Conservation (phyloP, 2,888 invertebrate genomes). For the Chymomyza caudatula region DNA sequence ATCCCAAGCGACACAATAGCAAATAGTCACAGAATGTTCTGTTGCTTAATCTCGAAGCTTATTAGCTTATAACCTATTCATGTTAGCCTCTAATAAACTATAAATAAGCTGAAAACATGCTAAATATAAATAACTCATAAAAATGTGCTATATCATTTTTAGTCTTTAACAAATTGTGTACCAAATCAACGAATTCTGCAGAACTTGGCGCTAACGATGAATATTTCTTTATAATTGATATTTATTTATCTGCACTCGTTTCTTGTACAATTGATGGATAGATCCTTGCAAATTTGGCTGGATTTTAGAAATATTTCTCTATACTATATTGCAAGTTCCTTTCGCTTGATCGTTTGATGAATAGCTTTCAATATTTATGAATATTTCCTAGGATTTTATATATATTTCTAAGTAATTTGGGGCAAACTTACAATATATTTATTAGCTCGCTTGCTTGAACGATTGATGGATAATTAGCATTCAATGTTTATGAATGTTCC, state of each 20-base stretch:
- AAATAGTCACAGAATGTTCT: too few species aligned
- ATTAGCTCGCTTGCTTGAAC: neutral
- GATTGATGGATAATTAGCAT: neutral
- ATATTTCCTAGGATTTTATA: neutral
- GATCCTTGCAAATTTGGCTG: neutral
- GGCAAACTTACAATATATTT: neutral
- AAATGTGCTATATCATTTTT: neutral
- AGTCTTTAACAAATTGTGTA: too few species aligned
- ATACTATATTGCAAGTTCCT: too few species aligned
- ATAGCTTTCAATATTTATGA: neutral
- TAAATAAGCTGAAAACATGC: neutral
- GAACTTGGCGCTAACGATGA: neutral
- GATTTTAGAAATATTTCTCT: neutral
- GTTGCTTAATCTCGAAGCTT: too few species aligned
- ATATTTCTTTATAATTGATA: neutral
- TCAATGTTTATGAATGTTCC: neutral
- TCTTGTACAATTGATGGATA: neutral
- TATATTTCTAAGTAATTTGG: neutral
- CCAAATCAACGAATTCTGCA: neutral
- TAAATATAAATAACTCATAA: neutral
- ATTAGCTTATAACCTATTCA: neutral
- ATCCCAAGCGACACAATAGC: too few species aligned
- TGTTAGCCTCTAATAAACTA: neutral
- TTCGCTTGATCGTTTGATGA: neutral
- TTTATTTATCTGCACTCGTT: neutral